phyloP scores from a whole-genome alignment of 2,888 invertebrate species.

The Idaea dimidiata region DNA sequence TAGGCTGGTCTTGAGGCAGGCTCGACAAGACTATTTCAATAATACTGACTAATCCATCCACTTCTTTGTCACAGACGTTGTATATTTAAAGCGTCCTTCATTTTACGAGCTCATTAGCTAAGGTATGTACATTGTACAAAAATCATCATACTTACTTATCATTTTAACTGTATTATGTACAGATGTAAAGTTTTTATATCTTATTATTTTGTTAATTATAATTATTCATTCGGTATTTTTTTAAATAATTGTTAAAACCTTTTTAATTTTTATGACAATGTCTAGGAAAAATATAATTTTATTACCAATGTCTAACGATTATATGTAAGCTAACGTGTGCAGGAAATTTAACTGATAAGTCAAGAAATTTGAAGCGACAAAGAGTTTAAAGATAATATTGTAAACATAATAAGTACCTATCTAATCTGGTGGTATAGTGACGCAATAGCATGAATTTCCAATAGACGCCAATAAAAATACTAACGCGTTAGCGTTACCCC shows the following conservation, averaged over 20 bases:
- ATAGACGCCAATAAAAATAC: slow-evolving; percentile 31
- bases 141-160: too few relatives aligned
- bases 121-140: neutral
- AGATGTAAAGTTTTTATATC: too few relatives aligned
- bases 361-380: neutral
- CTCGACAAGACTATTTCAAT: slow-evolving; percentile 22
- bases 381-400: slow-evolving; percentile 22
- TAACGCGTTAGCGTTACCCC: slow-evolving; percentile 30
- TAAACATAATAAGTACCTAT: slow-evolving; percentile 30
- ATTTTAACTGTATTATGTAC: too few relatives aligned
- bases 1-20: slow-evolving; percentile 54
- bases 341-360: neutral
- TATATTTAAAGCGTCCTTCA: neutral
- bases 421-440: slow-evolving; percentile 33
- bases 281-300: too few relatives aligned
- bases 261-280: too few relatives aligned
- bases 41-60: slow-evolving; percentile 1
- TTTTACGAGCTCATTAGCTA: neutral
- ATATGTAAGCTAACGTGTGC: neutral
- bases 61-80: slow-evolving; percentile 2
- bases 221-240: too few relatives aligned
- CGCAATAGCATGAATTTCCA: slow-evolving; percentile 31
- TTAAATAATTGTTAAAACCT: too few relatives aligned
- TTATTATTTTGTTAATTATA: too few relatives aligned
- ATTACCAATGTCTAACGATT: too few relatives aligned